phyloP scores from a whole-genome alignment of 2,113 vertebrate species.

The Tachysurus vachellii region DNA sequence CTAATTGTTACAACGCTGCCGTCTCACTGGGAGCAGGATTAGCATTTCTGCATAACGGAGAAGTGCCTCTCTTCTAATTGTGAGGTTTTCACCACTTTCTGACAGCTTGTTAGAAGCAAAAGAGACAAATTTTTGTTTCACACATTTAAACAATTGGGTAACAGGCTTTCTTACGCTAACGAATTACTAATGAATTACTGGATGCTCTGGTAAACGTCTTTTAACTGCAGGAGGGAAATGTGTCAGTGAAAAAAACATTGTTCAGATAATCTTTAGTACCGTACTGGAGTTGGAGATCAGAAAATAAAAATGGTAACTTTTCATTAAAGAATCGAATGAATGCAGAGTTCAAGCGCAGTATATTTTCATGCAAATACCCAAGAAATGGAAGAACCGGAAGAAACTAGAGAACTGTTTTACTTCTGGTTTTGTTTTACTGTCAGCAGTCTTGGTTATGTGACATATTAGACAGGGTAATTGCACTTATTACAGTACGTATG shows the following conservation, averaged over 20 bases:
- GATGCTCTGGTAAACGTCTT: not conserved
- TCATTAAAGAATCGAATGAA: not conserved
- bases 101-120: slow-evolving; percentile 16
- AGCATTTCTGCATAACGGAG: slow-evolving; percentile 49
- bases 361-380: not conserved
- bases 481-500: slow-evolving; percentile 12
- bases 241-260: not conserved
- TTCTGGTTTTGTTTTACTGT: not conserved
- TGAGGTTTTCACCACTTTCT: slow-evolving; percentile 36
- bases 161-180: not conserved
- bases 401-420: not conserved
- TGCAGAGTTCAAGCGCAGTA: not conserved
- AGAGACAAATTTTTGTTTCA: slow-evolving; percentile 35
- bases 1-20: slow-evolving; percentile 48
- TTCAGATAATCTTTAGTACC: not conserved
- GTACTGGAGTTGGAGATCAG: not conserved
- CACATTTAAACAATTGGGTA: slow-evolving; percentile 33
- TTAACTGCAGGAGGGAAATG: slow-evolving; percentile 5
- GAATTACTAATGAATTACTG: slow-evolving; percentile 5
- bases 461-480: slow-evolving; percentile 16
- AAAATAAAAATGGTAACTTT: not conserved
- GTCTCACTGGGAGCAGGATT: slow-evolving; percentile 45
- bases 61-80: slow-evolving; percentile 46
- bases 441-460: not conserved
- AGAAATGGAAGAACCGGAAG: not conserved